These are phyloP conservation scores for Leptodactylus fuscus DNA, from an alignment of 2,113 vertebrate species.

Conservation along the genomic window DNA sequence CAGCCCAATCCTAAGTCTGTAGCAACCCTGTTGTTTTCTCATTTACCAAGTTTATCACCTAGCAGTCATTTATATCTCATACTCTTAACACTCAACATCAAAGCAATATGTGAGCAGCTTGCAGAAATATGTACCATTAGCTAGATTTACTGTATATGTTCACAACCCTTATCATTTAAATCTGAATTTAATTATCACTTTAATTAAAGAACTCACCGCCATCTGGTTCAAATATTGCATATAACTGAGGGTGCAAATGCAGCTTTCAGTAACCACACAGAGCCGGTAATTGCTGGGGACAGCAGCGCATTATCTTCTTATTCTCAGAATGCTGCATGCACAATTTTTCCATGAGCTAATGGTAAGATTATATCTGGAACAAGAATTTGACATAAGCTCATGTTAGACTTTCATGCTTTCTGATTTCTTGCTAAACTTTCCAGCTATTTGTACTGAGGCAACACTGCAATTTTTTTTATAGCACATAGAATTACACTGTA, in stretches of 20 bases:
- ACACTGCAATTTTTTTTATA: neutral
- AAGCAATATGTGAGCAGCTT: conserved; percentile 1
- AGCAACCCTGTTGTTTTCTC: neutral
- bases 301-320: conserved; percentile 21
- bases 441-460: neutral
- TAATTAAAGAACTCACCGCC: conserved; percentile 33
- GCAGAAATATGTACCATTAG: conserved; percentile 21
- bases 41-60: neutral
- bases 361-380: conserved; percentile 24
- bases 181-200: conserved; percentile 30
- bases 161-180: conserved; percentile 41
- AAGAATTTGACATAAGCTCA: conserved; percentile 17
- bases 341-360: conserved; percentile 25
- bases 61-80: neutral
- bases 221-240: conserved; percentile 45
- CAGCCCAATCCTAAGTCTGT: no score
- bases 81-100: neutral
- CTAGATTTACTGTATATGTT: conserved; percentile 22
- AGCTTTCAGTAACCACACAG: neutral
- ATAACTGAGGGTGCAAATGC: conserved; percentile 27
- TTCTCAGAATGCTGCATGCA: conserved; percentile 23
- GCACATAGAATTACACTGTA: neutral
- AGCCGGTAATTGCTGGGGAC: conserved; percentile 30
- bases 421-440: conserved; percentile 1
- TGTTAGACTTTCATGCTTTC: conserved; percentile 28